phyloP scores from a whole-genome alignment of 2,797 vertebrate species.

The Petrocephalus schoutedeni region DNA sequence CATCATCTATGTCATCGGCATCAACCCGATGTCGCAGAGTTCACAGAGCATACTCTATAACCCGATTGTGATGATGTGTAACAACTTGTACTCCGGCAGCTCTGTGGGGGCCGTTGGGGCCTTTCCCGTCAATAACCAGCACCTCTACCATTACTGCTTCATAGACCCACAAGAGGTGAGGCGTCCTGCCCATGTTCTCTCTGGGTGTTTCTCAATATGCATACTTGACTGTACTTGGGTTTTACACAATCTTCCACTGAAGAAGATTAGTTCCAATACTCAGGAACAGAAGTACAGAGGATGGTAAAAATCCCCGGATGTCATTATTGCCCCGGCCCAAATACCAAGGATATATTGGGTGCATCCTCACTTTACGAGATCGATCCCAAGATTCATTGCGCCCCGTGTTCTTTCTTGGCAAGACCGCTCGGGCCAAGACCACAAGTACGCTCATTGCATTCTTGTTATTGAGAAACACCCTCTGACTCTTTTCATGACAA shows the following conservation, averaged over 20 bases:
- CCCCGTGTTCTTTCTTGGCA: not conserved
- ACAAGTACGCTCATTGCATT: not conserved
- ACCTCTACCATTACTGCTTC: conserved; percentile 85
- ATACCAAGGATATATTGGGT: not conserved
- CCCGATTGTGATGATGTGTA: conserved; percentile 77
- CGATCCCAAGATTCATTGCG: not conserved
- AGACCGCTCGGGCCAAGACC: not conserved
- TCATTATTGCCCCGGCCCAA: not conserved
- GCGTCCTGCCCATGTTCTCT: conserved; percentile 22
- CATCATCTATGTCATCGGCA: conserved; percentile 79
- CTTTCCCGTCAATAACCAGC: conserved; percentile 74
- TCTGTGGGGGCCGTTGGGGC: conserved; percentile 58
- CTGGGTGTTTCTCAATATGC: conserved; percentile 18
- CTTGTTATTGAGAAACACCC: not conserved
- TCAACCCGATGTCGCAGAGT: conserved; percentile 81
- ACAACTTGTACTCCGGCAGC: conserved; percentile 63
- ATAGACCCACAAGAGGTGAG: conserved; percentile 85
- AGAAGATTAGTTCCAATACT: not conserved
- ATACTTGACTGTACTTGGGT: not conserved
- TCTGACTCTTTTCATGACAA: not conserved
- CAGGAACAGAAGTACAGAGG: not conserved
- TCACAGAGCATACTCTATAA: conserved; percentile 65
- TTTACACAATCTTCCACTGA: not conserved
- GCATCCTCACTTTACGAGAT: not conserved
- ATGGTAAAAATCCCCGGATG: not conserved